Percentiles rank a stretch among this genome's conserved stretches.
Conservation (phyloP, 2,888 invertebrate genomes). For the Caenorhabditis japonica region DNA sequence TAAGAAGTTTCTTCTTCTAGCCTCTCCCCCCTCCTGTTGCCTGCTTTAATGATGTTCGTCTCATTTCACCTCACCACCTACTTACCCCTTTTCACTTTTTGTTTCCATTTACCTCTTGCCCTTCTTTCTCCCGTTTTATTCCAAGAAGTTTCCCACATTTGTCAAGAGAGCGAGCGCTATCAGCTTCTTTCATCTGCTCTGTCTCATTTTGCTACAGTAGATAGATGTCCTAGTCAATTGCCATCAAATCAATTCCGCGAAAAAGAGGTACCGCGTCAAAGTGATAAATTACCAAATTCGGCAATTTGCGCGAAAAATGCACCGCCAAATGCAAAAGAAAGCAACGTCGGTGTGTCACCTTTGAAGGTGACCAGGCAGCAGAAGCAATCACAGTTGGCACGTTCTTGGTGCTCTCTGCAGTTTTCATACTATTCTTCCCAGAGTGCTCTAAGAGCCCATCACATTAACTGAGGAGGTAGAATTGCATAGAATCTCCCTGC, state of each 20-base stretch:
- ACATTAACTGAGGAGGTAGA: too few species aligned
- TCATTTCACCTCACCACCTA: slow-evolving; percentile 26
- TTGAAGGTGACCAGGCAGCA: slow-evolving; percentile 15
- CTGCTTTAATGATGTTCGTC: slow-evolving; percentile 35
- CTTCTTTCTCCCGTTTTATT: too few species aligned
- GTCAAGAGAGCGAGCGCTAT: slow-evolving; percentile 27
- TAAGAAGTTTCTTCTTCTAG: slow-evolving; percentile 11
- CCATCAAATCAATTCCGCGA: slow-evolving; percentile 27
- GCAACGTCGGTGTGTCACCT: too few species aligned
- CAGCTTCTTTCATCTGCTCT: slow-evolving; percentile 28
- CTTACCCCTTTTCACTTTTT: slow-evolving; percentile 20
- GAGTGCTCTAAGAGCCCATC: background rate
- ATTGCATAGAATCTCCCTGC: too few species aligned
- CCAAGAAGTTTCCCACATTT: slow-evolving; percentile 26
- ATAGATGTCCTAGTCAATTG: too few species aligned
- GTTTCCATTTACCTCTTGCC: too few species aligned
- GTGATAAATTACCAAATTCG: slow-evolving; percentile 27
- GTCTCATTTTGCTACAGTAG: slow-evolving; percentile 16
- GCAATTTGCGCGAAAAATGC: slow-evolving; percentile 37
- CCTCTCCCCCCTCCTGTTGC: slow-evolving; percentile 2
- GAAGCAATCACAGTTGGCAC: background rate
- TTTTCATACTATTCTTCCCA: background rate
- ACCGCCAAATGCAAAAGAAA: too few species aligned
- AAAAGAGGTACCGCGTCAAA: slow-evolving; percentile 22
- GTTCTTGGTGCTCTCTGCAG: slow-evolving; percentile 11